phyloP scores from a whole-genome alignment of 2,888 invertebrate species.

The Oligia fasciuncula region DNA sequence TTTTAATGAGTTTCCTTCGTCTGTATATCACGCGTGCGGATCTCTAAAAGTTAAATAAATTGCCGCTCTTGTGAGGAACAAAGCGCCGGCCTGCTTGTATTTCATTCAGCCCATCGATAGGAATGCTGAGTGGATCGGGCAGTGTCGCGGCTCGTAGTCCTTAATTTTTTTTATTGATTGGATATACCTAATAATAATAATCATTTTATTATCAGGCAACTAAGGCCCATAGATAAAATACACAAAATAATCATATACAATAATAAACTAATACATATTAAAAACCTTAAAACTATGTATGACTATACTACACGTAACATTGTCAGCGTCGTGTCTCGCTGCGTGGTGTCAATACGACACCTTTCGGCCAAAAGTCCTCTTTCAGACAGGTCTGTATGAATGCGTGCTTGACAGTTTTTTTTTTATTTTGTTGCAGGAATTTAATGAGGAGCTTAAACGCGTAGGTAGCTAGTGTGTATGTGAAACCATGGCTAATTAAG shows the following conservation, averaged over 20 bases:
- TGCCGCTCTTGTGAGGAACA: conserved; percentile 69
- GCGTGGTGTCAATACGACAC: too few species aligned
- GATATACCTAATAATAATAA: not conserved
- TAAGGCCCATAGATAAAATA: too few species aligned
- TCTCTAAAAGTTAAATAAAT: conserved; percentile 76
- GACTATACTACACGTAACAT: too few species aligned
- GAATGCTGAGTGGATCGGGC: conserved; percentile 63
- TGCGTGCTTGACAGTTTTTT: not conserved
- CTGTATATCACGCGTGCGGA: conserved; percentile 60
- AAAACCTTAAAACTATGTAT: too few species aligned
- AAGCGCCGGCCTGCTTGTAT: conserved; percentile 75
- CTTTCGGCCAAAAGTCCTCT: too few species aligned
- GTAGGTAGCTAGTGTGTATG: not conserved
- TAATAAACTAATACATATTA: too few species aligned
- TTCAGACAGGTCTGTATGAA: too few species aligned
- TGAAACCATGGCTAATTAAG: not conserved
- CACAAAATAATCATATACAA: too few species aligned
- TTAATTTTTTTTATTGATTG: not conserved
- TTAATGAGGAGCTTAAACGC: not conserved
- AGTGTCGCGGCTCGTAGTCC: conserved; percentile 39
- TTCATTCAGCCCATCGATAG: conserved; percentile 78
- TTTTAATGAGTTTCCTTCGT: conserved; percentile 63
- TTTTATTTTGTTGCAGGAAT: not conserved
- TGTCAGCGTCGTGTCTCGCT: too few species aligned
- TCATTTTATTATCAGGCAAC: too few species aligned